A percentile compares a stretch with the other conserved stretches of the same genome.
These are phyloP conservation scores for Papilio elwesi DNA, from an alignment of 2,888 invertebrate species.

Conservation along the genomic window DNA sequence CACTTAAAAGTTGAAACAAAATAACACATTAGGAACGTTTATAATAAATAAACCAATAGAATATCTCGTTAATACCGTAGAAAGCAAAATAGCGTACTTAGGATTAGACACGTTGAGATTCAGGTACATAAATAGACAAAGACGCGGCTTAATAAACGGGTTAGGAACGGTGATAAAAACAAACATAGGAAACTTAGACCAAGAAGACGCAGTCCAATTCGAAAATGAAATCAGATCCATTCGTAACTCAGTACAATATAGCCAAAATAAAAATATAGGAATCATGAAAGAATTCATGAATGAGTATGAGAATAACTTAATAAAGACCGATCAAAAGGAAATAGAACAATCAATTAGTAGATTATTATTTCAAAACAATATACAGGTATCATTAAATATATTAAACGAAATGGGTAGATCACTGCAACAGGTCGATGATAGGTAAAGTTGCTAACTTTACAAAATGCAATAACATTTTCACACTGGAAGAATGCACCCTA, in stretches of 20 bases:
- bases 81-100: neutral
- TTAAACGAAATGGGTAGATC: neutral
- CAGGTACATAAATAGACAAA: too few relatives aligned
- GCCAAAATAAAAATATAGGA: too few relatives aligned
- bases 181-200: too few relatives aligned
- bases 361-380: neutral
- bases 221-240: too few relatives aligned
- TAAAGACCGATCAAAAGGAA: neutral
- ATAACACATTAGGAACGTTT: neutral
- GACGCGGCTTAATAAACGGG: too few relatives aligned
- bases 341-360: neutral
- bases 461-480: neutral
- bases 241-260: too few relatives aligned
- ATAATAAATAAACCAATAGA: neutral
- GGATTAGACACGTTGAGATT: neutral
- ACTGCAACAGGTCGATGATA: neutral
- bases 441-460: too few relatives aligned
- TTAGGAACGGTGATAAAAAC: too few relatives aligned
- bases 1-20: constrained; percentile 36
- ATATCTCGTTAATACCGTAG: neutral
- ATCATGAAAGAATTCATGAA: too few relatives aligned
- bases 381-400: neutral
- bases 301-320: too few relatives aligned
- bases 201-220: too few relatives aligned
- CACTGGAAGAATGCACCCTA: neutral